Conservation (phyloP, 2,888 invertebrate genomes). For the Polietes domitor region DNA sequence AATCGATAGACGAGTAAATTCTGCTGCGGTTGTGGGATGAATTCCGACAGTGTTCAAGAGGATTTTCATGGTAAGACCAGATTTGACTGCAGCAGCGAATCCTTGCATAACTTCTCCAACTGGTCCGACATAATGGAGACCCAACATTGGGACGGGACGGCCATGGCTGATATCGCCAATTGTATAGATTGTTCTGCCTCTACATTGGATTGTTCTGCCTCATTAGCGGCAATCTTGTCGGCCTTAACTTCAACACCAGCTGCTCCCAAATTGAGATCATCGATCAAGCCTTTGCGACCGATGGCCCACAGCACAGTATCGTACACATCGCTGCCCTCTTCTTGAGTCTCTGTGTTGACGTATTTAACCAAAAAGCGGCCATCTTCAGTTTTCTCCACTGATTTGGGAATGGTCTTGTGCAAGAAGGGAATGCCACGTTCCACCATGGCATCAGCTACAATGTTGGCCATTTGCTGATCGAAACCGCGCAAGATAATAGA, state of each 20-base stretch:
- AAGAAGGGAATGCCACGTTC: conserved; percentile 90
- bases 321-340: conserved; percentile 84
- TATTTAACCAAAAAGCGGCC: conserved; percentile 88
- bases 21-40: conserved; percentile 96
- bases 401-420: conserved; percentile 86
- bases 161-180: conserved; percentile 95
- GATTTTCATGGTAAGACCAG: conserved; percentile 90
- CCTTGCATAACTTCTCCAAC: conserved; percentile 97
- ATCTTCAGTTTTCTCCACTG: conserved; percentile 86
- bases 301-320: conserved; percentile 94
- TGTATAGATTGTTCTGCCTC: conserved; percentile 94
- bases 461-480: conserved; percentile 95
- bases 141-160: conserved; percentile 91
- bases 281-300: conserved; percentile 89
- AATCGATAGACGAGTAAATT: conserved; percentile 93
- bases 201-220: conserved; percentile 92
- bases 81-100: conserved; percentile 92
- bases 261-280: conserved; percentile 86
- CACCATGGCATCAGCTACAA: conserved; percentile 90
- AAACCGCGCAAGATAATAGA: conserved; percentile 94
- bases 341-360: conserved; percentile 81
- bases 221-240: conserved; percentile 87
- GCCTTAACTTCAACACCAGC: conserved; percentile 87
- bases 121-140: conserved; percentile 95
- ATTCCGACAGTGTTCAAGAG: conserved; percentile 93